Conservation (phyloP, 2,113 vertebrate genomes). For the Malurus elegans region DNA sequence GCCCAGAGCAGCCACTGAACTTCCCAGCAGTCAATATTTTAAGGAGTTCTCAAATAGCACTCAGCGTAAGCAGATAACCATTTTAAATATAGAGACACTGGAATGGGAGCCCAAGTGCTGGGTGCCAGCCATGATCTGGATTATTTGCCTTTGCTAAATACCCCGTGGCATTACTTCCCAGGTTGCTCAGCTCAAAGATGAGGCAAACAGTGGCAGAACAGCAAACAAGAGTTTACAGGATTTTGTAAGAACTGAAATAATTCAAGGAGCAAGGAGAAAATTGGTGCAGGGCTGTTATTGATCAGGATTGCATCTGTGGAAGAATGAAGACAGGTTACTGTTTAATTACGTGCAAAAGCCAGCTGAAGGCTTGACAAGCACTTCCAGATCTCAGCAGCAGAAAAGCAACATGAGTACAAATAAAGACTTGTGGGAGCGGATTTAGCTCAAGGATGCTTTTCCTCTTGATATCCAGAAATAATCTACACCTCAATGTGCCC, state of each 20-base stretch:
- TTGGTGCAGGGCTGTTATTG: neutral
- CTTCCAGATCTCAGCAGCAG: neutral
- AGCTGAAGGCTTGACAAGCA: neutral
- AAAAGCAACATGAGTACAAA: neutral
- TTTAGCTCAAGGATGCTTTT: neutral
- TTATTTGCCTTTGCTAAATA: constrained; percentile 29
- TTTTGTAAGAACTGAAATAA: constrained; percentile 1
- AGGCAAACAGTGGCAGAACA: neutral
- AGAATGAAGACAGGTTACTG: neutral
- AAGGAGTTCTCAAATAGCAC: neutral
- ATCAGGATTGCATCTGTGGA: neutral
- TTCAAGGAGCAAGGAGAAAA: neutral
- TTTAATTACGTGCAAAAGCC: neutral
- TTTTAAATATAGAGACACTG: constrained; percentile 8
- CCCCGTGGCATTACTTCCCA: neutral
- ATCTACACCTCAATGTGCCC: neutral
- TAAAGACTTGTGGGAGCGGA: neutral
- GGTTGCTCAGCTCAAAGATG: neutral
- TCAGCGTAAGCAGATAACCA: constrained; percentile 1
- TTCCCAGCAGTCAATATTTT: neutral
- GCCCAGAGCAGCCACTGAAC: neutral
- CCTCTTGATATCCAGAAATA: neutral
- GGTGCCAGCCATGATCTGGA: neutral
- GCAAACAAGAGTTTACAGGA: neutral
- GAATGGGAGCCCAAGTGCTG: neutral